Conservation (phyloP, 2,797 vertebrate genomes). For the Allobates femoralis region DNA sequence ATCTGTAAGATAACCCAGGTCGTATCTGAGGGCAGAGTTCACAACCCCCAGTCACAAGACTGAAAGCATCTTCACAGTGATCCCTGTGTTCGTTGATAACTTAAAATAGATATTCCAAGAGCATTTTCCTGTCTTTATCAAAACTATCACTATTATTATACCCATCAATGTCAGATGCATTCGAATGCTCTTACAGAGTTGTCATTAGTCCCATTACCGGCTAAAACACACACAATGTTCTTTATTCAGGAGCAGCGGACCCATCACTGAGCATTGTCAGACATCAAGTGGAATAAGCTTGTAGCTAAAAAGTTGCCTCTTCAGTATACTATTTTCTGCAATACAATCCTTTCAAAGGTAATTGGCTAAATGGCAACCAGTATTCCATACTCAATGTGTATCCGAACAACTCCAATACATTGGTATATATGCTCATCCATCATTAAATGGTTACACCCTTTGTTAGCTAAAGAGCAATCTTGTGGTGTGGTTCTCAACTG, state of each 20-base stretch:
- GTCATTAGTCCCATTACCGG: conserved; percentile 56
- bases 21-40: conserved; percentile 63
- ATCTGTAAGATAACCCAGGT: conserved; percentile 57
- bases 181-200: conserved; percentile 49
- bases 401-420: neutral
- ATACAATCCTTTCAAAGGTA: neutral
- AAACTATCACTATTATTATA: conserved; percentile 60
- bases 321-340: neutral
- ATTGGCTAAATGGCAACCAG: no score
- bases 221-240: conserved; percentile 35
- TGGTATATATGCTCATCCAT: neutral
- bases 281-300: conserved; percentile 40
- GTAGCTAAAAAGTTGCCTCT: neutral
- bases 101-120: conserved; percentile 58
- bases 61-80: conserved; percentile 55
- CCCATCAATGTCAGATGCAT: conserved; percentile 49
- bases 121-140: conserved; percentile 54
- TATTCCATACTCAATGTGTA: neutral
- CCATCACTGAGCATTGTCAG: conserved; percentile 50
- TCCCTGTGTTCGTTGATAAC: conserved; percentile 48
- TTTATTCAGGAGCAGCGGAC: conserved; percentile 48
- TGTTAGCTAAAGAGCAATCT: neutral
- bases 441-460: neutral
- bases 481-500: neutral
- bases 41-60: conserved; percentile 50